Evolutionary conservation across 2,113 vertebrate species (phyloP).

Genomic region (Prionailurus bengalensis): DNA sequence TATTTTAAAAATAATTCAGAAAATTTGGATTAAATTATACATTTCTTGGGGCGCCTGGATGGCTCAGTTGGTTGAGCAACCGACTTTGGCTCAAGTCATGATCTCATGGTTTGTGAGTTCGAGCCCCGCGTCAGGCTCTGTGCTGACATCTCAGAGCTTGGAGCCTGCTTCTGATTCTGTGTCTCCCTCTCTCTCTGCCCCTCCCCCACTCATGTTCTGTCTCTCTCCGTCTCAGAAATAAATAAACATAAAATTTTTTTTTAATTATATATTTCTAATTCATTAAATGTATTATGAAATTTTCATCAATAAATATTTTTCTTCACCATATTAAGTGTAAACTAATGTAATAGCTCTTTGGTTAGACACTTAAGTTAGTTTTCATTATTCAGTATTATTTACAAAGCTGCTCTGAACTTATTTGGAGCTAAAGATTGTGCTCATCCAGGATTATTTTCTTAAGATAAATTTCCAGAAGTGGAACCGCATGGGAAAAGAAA

Average conservation of each 20-base stretch:
- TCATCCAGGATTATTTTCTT: constrained; percentile 11
- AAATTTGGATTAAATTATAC: background rate
- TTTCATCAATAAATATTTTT: background rate
- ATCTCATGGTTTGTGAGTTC: too few species aligned
- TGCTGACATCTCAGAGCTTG: too few species aligned
- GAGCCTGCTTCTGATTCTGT: too few species aligned
- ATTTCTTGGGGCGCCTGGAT: background rate
- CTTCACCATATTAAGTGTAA: background rate
- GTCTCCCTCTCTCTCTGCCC: too few species aligned
- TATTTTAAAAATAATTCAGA: background rate
- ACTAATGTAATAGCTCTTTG: background rate
- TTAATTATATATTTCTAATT: background rate
- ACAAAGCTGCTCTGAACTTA: background rate
- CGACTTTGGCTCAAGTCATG: too few species aligned
- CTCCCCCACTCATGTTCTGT: too few species aligned
- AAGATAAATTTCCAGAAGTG: constrained; percentile 7
- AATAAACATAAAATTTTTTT: too few species aligned
- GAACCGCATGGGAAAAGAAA: background rate
- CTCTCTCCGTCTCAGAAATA: too few species aligned
- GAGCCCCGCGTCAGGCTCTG: too few species aligned
- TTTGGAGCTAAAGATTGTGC: background rate
- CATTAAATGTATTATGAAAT: background rate
- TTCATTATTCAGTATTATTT: constrained; percentile 17
- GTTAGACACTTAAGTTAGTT: background rate
- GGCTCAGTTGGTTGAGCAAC: too few species aligned